Evolutionary conservation across 2,888 invertebrate genomes (phyloP), one percentile per base, ranked within the genome.

Genomic region (Nebria brevicollis): DNA sequence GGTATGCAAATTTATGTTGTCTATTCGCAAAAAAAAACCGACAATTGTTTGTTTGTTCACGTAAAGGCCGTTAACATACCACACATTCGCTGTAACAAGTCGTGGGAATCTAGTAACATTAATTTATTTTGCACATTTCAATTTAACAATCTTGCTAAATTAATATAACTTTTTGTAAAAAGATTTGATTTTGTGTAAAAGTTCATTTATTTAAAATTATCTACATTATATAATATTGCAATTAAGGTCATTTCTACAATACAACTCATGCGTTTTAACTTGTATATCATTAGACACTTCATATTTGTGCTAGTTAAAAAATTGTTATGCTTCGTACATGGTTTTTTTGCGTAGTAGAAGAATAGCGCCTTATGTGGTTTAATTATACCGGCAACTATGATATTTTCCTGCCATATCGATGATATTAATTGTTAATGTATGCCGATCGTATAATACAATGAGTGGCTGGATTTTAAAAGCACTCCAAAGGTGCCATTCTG

Each of bases 1-100:
- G 77, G 13, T 77, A 79, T 79, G 79, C 68, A 75, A 75, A 79
- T 79, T 79, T 79, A 79, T 79, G 66, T 79, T 79, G 75, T 79
- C 79, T 79, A 68, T 72, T 26, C 13, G 25, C 34, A 43, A 79
- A 66, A 75, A 79, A 8, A 15, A 2, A 15, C 70, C 34, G 25
- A 20, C 70, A 70, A 70, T 70, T 34, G 34, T 70, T 70, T 70
- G 34, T 70, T 70, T 70, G 70, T 70, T 68, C 15, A 15, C 68
- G 54, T 54, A 54, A 2, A 54, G 54, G 7, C 54, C 54, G 54
- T 54, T 54, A 54, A 54, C 54, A 54, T 54, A 54, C 54, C 54
- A 54, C 70, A 43, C 25, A 75, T 26, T 26, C 64, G 65, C 20
- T 75, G 26, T 75, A 64, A 75, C 26, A 64, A 66, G 54, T 77